Percentiles rank a stretch among this genome's conserved stretches.
Conservation (phyloP, 2,888 invertebrate genomes). For the Dryobotodes eremita region DNA sequence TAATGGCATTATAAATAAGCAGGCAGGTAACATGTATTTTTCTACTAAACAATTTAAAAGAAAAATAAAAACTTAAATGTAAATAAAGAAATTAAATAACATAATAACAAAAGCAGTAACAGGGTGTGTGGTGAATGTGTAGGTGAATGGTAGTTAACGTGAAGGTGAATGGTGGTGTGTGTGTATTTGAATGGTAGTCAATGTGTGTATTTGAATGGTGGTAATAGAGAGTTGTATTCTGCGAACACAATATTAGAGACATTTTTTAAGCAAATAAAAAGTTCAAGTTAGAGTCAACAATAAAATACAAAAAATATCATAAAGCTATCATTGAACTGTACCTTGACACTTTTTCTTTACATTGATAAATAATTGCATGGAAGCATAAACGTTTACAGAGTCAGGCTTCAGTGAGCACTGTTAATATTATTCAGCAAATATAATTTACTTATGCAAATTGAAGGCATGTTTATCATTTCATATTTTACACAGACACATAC, state of each 20-base stretch:
- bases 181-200: too few relatives aligned
- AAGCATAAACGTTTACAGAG: slow-evolving; percentile 47
- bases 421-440: slow-evolving; percentile 49
- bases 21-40: too few relatives aligned
- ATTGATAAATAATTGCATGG: slow-evolving; percentile 51
- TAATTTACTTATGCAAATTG: slow-evolving; percentile 52
- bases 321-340: slow-evolving; percentile 48
- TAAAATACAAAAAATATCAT: slow-evolving; percentile 3
- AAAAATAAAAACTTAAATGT: too few relatives aligned
- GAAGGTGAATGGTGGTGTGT: too few relatives aligned
- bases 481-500: slow-evolving; percentile 24
- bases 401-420: slow-evolving; percentile 48
- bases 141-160: too few relatives aligned
- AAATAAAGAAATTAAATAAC: too few relatives aligned
- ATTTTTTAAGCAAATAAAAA: slow-evolving; percentile 15
- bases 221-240: too few relatives aligned
- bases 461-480: slow-evolving; percentile 42
- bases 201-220: too few relatives aligned
- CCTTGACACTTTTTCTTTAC: slow-evolving; percentile 59
- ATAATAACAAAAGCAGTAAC: too few relatives aligned
- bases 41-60: too few relatives aligned
- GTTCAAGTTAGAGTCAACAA: slow-evolving; percentile 12
- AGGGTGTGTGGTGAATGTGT: too few relatives aligned
- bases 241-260: neutral
- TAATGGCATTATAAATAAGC: too few relatives aligned